These are phyloP conservation scores for Psittacula cyanocephala DNA, from an alignment of 2,113 vertebrate species.

Conservation along the genomic window DNA sequence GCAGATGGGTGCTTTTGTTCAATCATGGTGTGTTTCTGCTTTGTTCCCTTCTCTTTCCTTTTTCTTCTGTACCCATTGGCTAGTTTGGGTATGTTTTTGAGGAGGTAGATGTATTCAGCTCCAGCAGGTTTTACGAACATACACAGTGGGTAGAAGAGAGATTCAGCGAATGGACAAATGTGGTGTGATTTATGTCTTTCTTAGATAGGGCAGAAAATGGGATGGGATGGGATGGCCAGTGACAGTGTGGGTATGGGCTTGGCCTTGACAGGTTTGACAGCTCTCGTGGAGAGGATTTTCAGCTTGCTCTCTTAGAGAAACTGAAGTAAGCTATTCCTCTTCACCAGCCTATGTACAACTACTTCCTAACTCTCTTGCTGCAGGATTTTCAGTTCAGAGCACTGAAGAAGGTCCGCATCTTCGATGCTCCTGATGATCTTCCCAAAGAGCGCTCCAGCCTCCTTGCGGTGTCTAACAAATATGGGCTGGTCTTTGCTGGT, in stretches of 20 bases:
- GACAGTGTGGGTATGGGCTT: not conserved
- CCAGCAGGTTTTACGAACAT: not conserved
- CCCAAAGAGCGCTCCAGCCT: constrained; percentile 88
- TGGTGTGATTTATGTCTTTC: not conserved
- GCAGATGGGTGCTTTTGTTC: not conserved
- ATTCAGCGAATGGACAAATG: not conserved
- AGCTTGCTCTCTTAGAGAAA: not conserved
- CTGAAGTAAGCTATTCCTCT: not conserved
- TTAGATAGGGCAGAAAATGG: not conserved
- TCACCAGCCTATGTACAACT: not conserved
- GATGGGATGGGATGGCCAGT: not conserved
- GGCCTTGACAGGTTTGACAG: not conserved
- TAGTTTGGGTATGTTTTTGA: not conserved
- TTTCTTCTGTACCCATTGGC: not conserved
- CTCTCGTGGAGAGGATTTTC: not conserved
- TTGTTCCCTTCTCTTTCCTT: not conserved
- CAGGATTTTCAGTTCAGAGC: constrained; percentile 97
- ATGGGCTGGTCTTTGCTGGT: constrained; percentile 86
- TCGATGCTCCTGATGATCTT: constrained; percentile 80
- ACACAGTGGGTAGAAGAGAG: not conserved
- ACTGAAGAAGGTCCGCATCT: constrained; percentile 90
- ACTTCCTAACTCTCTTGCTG: not conserved
- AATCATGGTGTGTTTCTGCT: not conserved
- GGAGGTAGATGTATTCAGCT: not conserved
- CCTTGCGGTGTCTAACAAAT: constrained; percentile 90